Percentiles rank a stretch among this genome's conserved stretches.
These are phyloP conservation scores for Drosophila ezoana DNA, from an alignment of 2,888 invertebrate genomes.

Conservation along the genomic window DNA sequence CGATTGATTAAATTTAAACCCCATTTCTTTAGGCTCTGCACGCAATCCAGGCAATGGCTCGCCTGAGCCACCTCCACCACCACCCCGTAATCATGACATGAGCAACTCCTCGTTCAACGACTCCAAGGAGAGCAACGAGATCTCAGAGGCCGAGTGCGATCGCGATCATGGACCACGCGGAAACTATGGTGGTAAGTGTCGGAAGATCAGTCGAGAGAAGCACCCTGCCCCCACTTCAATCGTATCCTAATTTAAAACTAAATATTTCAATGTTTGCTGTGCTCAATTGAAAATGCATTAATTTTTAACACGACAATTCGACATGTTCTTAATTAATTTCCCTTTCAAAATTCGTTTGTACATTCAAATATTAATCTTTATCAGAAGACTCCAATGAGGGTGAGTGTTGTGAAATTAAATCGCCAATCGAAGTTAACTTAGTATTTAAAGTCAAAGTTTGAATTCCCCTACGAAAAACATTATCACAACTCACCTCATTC, in stretches of 20 bases:
- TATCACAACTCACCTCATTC: constrained; percentile 47
- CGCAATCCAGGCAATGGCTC: constrained; percentile 86
- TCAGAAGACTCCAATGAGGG: constrained; percentile 85
- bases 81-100: constrained; percentile 92
- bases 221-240: background rate
- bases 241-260: constrained; percentile 13
- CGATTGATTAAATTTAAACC: background rate
- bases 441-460: constrained; percentile 26
- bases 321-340: constrained; percentile 62
- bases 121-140: constrained; percentile 97
- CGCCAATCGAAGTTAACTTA: constrained; percentile 47
- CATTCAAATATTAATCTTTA: constrained; percentile 42
- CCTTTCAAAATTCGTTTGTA: constrained; percentile 57
- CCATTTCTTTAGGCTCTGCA: constrained; percentile 80
- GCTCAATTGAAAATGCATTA: constrained; percentile 37
- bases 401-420: constrained; percentile 78
- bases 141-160: constrained; percentile 97
- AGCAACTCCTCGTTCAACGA: constrained; percentile 95
- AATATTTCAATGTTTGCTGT: constrained; percentile 11
- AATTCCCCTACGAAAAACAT: constrained; percentile 10
- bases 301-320: constrained; percentile 61
- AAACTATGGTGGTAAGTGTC: constrained; percentile 92
- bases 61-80: constrained; percentile 90
- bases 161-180: constrained; percentile 91
- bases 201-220: background rate